A percentile compares a stretch with the other conserved stretches of the same genome.
Evolutionary conservation across 2,888 invertebrate genomes (phyloP).

Genomic region (Prosapia bicincta): DNA sequence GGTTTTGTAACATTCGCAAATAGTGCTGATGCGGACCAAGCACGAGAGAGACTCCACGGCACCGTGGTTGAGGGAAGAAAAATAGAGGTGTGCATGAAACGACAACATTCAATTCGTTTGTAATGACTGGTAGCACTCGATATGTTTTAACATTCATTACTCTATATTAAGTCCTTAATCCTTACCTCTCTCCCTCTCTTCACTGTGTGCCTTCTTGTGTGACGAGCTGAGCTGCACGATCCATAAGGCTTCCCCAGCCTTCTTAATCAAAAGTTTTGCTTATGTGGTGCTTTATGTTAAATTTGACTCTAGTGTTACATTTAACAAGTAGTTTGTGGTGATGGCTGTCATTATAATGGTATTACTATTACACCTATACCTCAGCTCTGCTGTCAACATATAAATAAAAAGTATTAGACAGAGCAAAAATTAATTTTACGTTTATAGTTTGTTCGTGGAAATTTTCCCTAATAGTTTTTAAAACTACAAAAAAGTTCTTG

Average conservation of each 20-base stretch:
- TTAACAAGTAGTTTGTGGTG: constrained; percentile 13
- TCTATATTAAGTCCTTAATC: constrained; percentile 13
- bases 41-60: constrained; percentile 99
- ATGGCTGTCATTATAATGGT: constrained; percentile 7
- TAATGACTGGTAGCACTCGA: constrained; percentile 41
- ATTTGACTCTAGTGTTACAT: constrained; percentile 6
- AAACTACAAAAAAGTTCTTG: too few species aligned
- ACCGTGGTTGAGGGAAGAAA: constrained; percentile 99
- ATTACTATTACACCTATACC: neutral
- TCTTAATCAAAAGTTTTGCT: constrained; percentile 10
- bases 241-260: constrained; percentile 12
- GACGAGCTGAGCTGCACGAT: constrained; percentile 18
- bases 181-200: neutral
- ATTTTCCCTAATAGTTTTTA: too few species aligned
- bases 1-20: constrained; percentile 99
- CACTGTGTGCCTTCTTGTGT: constrained; percentile 9
- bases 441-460: too few species aligned
- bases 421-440: too few species aligned
- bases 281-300: constrained; percentile 16
- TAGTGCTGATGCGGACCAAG: constrained; percentile 99
- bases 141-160: constrained; percentile 22
- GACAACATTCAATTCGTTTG: constrained; percentile 38
- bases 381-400: neutral
- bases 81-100: constrained; percentile 98
- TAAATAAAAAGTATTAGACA: too few species aligned